phyloP scores from a whole-genome alignment of 2,888 invertebrate species.

The Labia minor region DNA sequence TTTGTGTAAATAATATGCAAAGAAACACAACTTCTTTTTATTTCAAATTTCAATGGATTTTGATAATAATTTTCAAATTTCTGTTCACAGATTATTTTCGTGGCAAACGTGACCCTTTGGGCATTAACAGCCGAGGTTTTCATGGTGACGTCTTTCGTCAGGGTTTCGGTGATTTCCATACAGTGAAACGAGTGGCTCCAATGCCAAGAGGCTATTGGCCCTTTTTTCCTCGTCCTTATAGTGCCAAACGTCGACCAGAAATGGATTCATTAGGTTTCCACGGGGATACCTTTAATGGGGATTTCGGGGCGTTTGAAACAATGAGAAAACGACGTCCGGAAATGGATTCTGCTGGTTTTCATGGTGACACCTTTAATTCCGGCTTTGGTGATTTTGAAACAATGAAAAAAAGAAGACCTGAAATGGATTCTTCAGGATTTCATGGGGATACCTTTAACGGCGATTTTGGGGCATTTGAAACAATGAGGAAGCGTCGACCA shows the following conservation, averaged over 20 bases:
- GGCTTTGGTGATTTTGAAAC: constrained; percentile 33
- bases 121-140: constrained; percentile 30
- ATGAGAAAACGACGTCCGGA: constrained; percentile 32
- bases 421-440: constrained; percentile 31
- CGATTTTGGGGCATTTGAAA: constrained; percentile 31
- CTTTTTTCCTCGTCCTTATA: constrained; percentile 16
- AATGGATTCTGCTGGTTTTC: constrained; percentile 32
- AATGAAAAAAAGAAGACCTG: constrained; percentile 31
- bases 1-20: too few species aligned
- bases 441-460: constrained; percentile 32
- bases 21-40: too few species aligned
- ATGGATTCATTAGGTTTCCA: constrained; percentile 32
- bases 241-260: constrained; percentile 25
- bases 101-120: constrained; percentile 27
- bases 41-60: too few species aligned
- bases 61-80: too few species aligned
- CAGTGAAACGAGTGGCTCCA: constrained; percentile 25
- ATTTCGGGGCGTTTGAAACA: constrained; percentile 33
- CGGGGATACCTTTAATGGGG: constrained; percentile 32
- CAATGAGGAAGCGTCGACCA: constrained; percentile 29
- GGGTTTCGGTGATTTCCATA: constrained; percentile 29
- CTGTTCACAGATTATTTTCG: constrained; percentile 16
- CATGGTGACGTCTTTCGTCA: constrained; percentile 30
- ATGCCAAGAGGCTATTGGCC: not conserved
- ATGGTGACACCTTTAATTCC: constrained; percentile 32